Conservation (phyloP, 1,140 invertebrate genomes). For the Tetraneura akinire region DNA sequence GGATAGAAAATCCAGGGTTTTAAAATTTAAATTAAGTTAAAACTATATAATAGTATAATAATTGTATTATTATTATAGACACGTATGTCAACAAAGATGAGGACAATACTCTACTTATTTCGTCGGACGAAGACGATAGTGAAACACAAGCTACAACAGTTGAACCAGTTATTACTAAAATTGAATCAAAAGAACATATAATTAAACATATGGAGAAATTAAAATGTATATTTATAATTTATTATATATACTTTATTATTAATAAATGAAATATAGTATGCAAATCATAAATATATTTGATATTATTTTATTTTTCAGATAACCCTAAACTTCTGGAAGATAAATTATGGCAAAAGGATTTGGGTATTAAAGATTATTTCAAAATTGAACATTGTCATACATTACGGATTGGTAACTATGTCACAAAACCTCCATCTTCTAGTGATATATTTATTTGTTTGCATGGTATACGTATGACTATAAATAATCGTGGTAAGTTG, state of each 20-base stretch:
- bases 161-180: background rate
- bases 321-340: conserved; percentile 15
- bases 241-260: background rate
- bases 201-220: background rate
- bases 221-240: background rate
- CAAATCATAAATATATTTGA: background rate
- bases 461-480: conserved; percentile 25
- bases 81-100: too few species aligned
- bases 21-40: too few species aligned
- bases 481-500: background rate
- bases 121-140: background rate
- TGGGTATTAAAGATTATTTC: conserved; percentile 75
- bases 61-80: too few species aligned
- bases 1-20: too few species aligned
- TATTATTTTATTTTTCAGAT: background rate
- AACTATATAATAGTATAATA: too few species aligned
- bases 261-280: too few species aligned
- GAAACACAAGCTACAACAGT: background rate
- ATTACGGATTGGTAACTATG: conserved; percentile 55
- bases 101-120: too few species aligned
- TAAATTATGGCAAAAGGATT: conserved; percentile 60
- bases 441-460: conserved; percentile 18
- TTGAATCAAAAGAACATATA: background rate
- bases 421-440: background rate
- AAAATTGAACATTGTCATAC: conserved; percentile 74